Evolutionary conservation across 2,888 invertebrate genomes (phyloP), one percentile per base, ranked within the genome.

Genomic region (Thymelicus acteon): DNA sequence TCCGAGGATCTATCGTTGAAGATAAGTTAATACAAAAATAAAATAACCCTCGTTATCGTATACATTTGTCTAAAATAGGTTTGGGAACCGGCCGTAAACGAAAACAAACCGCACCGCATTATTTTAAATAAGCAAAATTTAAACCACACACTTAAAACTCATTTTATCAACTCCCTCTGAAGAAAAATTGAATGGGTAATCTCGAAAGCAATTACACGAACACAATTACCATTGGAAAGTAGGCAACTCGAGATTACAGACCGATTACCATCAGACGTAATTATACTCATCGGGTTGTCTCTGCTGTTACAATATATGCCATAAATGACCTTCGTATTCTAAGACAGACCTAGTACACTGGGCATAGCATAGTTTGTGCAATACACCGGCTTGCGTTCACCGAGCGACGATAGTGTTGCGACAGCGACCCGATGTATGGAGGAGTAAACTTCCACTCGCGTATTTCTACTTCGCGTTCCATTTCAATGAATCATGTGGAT

Each of bases 351-450:
- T 47, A 68, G 58, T 44, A n/a, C 48, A 44, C 75, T 73, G 73
- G 69, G 63, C 73, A 64, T 64, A 73, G 75, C 72, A 47, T 60
- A 49, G 84, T 83, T 88, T 86, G 85, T 84, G 90, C 89, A 88
- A 90, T 67, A 39, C 79, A 77, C 63, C 13, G 15, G 61, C 75
- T 85, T 86, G 88, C 90, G 88, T 85, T 89, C 89, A 87, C 90
- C 82, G 80, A 77, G 79, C 80, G 77, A 76, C 77, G 74, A 74
- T 75, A 71, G 73, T 8, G 60, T 83, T 83, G 81, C 83, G 77
- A 80, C 82, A 83, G 72, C 49, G 48, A 64, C 70, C 71, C 75
- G 76, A 79, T 77, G 77, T 76, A 80, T 81, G 78, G 77, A 78
- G 73, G 73, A 78, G 77, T 76, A 67, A 73, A 75, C 75, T 76